Percentiles rank a stretch among this genome's conserved stretches.
These are phyloP conservation scores for Macropis europaea DNA, from an alignment of 2,888 invertebrate genomes.

Conservation along the genomic window DNA sequence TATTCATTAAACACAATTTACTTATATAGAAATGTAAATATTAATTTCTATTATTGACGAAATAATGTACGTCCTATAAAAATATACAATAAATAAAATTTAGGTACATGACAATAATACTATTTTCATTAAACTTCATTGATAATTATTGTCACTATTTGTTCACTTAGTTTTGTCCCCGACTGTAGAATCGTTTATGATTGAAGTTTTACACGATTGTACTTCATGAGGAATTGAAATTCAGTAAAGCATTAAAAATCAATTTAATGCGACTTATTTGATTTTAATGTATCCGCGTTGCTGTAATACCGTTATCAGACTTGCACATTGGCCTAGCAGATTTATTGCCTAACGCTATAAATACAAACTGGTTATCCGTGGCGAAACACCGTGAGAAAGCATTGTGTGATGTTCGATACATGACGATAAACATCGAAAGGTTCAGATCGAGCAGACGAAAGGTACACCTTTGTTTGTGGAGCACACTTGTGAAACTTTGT, in stretches of 20 bases:
- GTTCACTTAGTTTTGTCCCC: too few species aligned
- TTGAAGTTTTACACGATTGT: background rate
- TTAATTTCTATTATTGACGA: too few species aligned
- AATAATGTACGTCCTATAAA: too few species aligned
- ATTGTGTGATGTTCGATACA: conserved; percentile 30
- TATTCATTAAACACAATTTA: too few species aligned
- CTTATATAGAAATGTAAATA: too few species aligned
- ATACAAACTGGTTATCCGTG: conserved; percentile 19
- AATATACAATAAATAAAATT: too few species aligned
- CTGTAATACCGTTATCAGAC: conserved; percentile 12
- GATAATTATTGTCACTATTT: too few species aligned
- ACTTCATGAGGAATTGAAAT: conserved; percentile 9
- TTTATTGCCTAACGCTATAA: conserved; percentile 34
- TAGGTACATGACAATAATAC: too few species aligned
- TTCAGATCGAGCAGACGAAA: background rate
- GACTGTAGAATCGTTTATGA: too few species aligned
- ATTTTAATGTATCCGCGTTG: background rate
- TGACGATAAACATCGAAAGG: conserved; percentile 11
- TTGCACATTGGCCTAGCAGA: conserved; percentile 25
- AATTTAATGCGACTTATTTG: conserved; percentile 8
- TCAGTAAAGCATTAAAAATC: background rate
- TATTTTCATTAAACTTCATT: too few species aligned
- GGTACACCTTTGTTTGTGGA: background rate
- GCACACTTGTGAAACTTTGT: conserved; percentile 15
- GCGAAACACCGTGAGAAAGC: conserved; percentile 47